Evolutionary conservation across 2,113 vertebrate species (phyloP).

Genomic region (Phocoena phocoena): DNA sequence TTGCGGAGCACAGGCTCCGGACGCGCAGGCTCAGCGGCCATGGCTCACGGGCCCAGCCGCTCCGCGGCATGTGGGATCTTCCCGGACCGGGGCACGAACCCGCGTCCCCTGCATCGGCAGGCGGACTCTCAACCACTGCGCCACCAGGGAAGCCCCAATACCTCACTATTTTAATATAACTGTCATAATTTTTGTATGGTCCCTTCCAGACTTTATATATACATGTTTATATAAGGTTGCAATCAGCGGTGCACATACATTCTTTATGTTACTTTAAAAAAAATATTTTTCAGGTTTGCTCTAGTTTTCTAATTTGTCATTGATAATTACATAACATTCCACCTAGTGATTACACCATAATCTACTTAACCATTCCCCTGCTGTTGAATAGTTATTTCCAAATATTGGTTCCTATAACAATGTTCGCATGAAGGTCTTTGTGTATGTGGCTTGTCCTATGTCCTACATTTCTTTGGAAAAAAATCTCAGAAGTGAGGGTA

Average conservation of each 20-base stretch:
- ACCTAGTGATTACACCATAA: not conserved
- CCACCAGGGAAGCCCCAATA: no score
- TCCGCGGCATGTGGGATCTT: no score
- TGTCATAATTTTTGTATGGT: not conserved
- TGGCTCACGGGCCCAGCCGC: no score
- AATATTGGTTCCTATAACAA: not conserved
- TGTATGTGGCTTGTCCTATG: not conserved
- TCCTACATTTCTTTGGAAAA: not conserved
- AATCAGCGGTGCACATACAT: not conserved
- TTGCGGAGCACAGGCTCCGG: no score
- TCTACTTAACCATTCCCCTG: not conserved
- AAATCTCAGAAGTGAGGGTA: not conserved
- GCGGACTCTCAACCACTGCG: no score
- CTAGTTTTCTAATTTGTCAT: constrained; percentile 21
- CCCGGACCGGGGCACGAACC: no score
- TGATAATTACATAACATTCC: not conserved
- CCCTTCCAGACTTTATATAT: not conserved
- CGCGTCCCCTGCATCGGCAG: no score
- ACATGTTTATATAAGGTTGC: not conserved
- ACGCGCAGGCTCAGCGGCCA: no score
- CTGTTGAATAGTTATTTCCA: constrained; percentile 7
- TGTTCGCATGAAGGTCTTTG: not conserved
- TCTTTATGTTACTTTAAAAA: not conserved
- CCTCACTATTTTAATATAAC: not conserved
- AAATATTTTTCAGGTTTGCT: constrained; percentile 2